Base-by-base conservation (phyloP, 2,797 vertebrate genomes). In the Parauchenoglanis ngamensis region DNA sequence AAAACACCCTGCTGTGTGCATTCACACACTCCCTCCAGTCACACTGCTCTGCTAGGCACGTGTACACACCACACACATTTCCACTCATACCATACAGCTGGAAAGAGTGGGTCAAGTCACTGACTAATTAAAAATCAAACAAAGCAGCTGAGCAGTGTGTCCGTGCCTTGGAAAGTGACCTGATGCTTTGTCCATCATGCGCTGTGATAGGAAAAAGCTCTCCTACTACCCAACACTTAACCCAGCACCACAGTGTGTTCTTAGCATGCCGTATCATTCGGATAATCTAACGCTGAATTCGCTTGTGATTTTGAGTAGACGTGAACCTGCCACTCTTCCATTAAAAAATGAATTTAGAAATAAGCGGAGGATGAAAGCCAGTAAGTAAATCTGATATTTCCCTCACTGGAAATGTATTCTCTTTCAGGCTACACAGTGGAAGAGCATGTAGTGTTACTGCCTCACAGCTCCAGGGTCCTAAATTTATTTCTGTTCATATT, bases 1-100 rank as follows among this genome's bases (percentile, higher is more conserved):
- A 3, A 40, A 83, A 87, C 77, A 86, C 87, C 87, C 84, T 87
- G 82, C 86, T 89, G 86, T 85, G 86, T 85, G 84, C 63, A 59
- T 81, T 90, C 75, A 85, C 86, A 86, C 75, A 12, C 80, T 44
- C 59, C 56, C 31, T 81, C 77, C 76, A 21, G 65, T 10, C 82
- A 83, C 86, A 59, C 85, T 56, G 57, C 68, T 85, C 35, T 85
- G 56, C 40, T 54, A 63, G 79, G 87, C 87, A 88, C 65, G 85
- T 82, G 23, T 61, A 65, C 63, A 15, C 46, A 35, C 56, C 56
- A 77, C 63, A 76, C 76, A 70, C 85, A 84, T 88, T 88, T 76
- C 85, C 78, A 81, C 84, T 87, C 82, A 83, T 67, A n/a, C 4
- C 13, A 28, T 44, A 87, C 76, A 46, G 49, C 78, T 49, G 56